Conservation (phyloP, 2,888 invertebrate genomes). For the Polyommatus icarus region DNA sequence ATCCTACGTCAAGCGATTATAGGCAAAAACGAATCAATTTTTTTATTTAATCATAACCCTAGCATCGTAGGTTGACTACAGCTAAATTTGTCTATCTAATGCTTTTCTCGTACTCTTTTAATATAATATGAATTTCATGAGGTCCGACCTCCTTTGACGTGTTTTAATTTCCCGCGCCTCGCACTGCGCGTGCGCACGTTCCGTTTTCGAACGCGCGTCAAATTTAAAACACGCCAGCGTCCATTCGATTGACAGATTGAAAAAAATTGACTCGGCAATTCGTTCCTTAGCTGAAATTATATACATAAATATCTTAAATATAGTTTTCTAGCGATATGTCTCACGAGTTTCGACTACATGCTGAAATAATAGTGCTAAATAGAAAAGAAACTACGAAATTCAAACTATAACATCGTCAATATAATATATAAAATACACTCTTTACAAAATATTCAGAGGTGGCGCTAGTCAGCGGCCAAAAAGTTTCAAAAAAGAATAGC, state of each 20-base stretch:
- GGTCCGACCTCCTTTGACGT: constrained; percentile 55
- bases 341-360: constrained; percentile 73
- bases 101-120: constrained; percentile 56
- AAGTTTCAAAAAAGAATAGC: constrained; percentile 71
- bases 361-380: constrained; percentile 64
- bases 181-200: background rate
- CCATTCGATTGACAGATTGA: constrained; percentile 65
- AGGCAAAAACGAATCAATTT: constrained; percentile 59
- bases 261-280: constrained; percentile 70
- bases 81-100: constrained; percentile 76
- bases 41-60: constrained; percentile 55
- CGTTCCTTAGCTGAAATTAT: constrained; percentile 56
- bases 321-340: constrained; percentile 76
- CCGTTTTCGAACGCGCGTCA: background rate
- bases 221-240: constrained; percentile 25
- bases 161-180: constrained; percentile 34
- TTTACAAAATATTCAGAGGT: constrained; percentile 69
- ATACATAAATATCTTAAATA: constrained; percentile 66
- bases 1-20: constrained; percentile 60
- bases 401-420: constrained; percentile 62
- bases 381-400: constrained; percentile 57
- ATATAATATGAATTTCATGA: constrained; percentile 55
- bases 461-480: constrained; percentile 56
- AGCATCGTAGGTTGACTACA: constrained; percentile 56
- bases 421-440: constrained; percentile 76